Base-by-base conservation (phyloP, 1,140 invertebrate genomes). In the Heterodera carotae region DNA sequence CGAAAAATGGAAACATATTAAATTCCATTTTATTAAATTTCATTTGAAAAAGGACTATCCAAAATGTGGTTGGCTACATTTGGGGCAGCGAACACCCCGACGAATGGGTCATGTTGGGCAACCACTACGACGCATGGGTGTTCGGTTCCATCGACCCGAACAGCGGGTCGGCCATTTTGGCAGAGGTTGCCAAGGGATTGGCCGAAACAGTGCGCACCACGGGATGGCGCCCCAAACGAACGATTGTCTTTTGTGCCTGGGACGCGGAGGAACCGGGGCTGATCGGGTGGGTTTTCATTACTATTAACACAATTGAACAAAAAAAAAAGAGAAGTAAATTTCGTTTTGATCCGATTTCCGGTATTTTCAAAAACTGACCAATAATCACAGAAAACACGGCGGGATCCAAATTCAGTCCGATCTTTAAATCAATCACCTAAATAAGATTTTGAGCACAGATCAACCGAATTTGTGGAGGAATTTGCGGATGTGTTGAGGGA, bases 121-220 rank as follows among this genome's bases (percentile, higher is more conserved):
- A 90, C 78, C 91, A 92, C 77, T 85, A 90, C 75, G 91, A 91
- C 87, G 88, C 91, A 29, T 91, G 90, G 90, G 89, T 88, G 18
- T 90, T 89, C 59, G 84, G 84, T 15, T 68, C 82, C 27, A 75
- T 88, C 33, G 85, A 86, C 76, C 85, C 85, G 4, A 87, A 87
- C 76, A 82, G 79, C 72, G 85, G 90, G 2, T 90, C 90, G 22
- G 90, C 90, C 8, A 86, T 87, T 6, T 76, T 91, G 62, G 84
- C 90, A 18, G 91, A 91, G 85, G 77, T 91, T 4, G 88, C 88
- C 8, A 80, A 89, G 15, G 88, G 89, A 10, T 89, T 91, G 82
- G 81, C 82, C 25, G 66, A 86, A 70, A 78, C 85, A 6, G 81
- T 79, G 25, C 84, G 81, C 64, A 84, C 86, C 27, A 81, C 83